Evolutionary conservation across 2,888 invertebrate genomes (phyloP), one percentile per base, ranked within the genome.

Genomic region (Heteromurus nitidus): DNA sequence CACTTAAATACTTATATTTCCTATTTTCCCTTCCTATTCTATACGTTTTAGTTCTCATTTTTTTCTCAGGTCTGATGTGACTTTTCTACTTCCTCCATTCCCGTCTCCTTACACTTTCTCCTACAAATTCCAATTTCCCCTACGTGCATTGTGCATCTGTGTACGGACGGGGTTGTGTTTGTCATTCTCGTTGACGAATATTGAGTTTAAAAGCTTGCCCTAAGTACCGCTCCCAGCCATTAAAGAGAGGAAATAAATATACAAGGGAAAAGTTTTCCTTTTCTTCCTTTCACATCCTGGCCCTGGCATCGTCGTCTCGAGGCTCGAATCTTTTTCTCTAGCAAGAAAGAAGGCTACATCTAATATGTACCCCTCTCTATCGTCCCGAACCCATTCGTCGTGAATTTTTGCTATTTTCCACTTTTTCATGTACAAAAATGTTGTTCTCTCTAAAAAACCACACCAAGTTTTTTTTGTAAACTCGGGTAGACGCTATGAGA

Each of bases 151-250:
- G 47, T 47, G n/a, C 3, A n/a, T 3, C 3, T 47, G 47, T 47
- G 3, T 13, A 3, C n/a, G 47, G 47, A 16, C n/a, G 11, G 16
- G 7, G n/a, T n/a, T 47, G 47, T 47, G 47, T 47, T n/a, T n/a
- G n/a, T 47, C 11, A 13, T 60, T 28, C 18, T 60, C n/a, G 60
- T 31, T 60, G 30, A 24, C 1, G n/a, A n/a, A 60, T 60, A 60
- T 31, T 31, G 60, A 60, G 60, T 60, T 60, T 60, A 60, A 60
- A 60, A 60, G 60, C 30, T n/a, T 30, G 30, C 30, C 31, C 31
- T 30, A 60, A 60, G 60, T 60, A 60, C 30, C 60, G 60, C 60
- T 60, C 31, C n/a, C 31, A 60, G 60, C n/a, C 60, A 60, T 60
- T 28, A 28, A 60, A 30, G 18, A 24, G n/a, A 24, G 30, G 30